Evolutionary conservation across 2,797 vertebrate species (phyloP).

Genomic region (Acanthurus tractus): DNA sequence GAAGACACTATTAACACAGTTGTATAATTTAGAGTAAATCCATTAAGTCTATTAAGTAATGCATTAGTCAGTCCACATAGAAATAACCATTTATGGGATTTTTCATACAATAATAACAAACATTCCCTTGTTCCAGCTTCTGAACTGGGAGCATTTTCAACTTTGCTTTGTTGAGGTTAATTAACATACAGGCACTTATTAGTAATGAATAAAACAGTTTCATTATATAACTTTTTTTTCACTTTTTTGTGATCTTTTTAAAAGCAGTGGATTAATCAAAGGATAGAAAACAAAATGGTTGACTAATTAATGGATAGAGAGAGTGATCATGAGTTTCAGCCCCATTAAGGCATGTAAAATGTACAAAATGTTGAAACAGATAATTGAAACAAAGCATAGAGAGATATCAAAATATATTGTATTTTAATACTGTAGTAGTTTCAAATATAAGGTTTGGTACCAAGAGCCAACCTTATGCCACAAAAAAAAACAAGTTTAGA

Average conservation of each 20-base stretch:
- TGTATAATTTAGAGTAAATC: not conserved
- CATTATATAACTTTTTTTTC: not conserved
- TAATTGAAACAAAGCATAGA: no score
- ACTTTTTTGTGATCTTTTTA: not conserved
- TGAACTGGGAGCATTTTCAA: not conserved
- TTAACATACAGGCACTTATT: not conserved
- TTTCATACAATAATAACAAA: not conserved
- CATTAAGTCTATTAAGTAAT: not conserved
- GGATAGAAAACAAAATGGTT: no score
- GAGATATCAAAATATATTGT: not conserved
- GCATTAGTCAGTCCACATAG: not conserved
- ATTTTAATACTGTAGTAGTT: not conserved
- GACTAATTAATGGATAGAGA: no score
- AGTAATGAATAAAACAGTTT: no score
- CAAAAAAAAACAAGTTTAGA: not conserved
- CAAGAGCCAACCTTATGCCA: not conserved
- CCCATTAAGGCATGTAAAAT: no score
- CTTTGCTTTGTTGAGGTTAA: not conserved
- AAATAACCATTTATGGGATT: not conserved
- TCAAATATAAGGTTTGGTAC: not conserved
- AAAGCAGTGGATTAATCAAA: not conserved
- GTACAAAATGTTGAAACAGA: not conserved
- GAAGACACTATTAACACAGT: not conserved
- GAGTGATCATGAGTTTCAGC: no score
- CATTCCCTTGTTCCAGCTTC: not conserved